Evolutionary conservation across 2,888 invertebrate genomes (phyloP), one percentile per base, ranked within the genome.

Genomic region (Atrina japonica): DNA sequence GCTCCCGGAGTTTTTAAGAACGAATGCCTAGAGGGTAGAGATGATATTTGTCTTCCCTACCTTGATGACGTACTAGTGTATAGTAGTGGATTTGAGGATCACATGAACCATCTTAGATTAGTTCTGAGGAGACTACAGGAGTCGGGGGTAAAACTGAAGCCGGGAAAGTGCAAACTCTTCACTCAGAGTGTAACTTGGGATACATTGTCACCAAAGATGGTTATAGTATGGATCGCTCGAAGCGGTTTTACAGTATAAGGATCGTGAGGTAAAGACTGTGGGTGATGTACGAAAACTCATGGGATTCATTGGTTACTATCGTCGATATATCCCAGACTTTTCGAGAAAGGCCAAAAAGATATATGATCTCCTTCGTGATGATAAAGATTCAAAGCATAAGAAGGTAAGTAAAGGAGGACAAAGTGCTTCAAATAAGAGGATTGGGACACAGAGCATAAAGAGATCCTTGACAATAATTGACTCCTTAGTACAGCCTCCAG

Each of bases 1-100:
- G 76, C 76, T 3, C 74, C 76, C n/a, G 70, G 67, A 18, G 67
- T 65, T n/a, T 78, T 73, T 41, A 72, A 78, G 25, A 67, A 76
- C 40, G 50, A 64, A 3, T 43, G 43, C 14, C 40, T 78, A 9
- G 68, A 61, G 23, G 74, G 60, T 14, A 30, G 73, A 49, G 70
- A 71, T 50, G 43, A 71, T 7, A 65, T 69, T 18, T 76, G 72
- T 49, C 9, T 76, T 2, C 74, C 78, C 1, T 78, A 76, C 45
- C 50, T 78, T 23, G 78, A 78, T 50, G 73, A 78, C 52, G 49
- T 78, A 2, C 35, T 79, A 11, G 75, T 79, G 11, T 75, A 59
- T 29, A 73, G 75, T 55, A 35, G 50, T 18, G 60, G 30, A n/a
- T 77, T 78, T 65, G 66, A 74, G 1, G 66, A 79, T 2, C 78